phyloP scores from a whole-genome alignment of 2,888 invertebrate genomes.

The Melieria crassipennis region DNA sequence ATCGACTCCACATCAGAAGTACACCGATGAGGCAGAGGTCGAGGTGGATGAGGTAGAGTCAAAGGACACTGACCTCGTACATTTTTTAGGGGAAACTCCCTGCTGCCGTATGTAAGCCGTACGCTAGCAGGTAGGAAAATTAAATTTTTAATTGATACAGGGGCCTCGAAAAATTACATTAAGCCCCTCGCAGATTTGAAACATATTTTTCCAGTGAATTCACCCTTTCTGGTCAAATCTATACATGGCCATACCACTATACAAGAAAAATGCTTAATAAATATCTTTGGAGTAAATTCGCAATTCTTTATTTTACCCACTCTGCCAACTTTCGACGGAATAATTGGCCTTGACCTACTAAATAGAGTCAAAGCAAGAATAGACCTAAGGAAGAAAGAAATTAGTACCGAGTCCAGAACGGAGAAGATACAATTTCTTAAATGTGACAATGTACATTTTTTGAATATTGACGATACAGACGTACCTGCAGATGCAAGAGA shows the following conservation, averaged over 20 bases:
- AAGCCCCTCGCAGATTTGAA: slow-evolving; percentile 28
- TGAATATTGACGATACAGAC: slow-evolving; percentile 8
- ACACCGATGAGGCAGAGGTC: too few relatives aligned
- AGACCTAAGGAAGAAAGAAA: slow-evolving; percentile 23
- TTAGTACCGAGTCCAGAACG: slow-evolving; percentile 20
- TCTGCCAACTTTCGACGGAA: slow-evolving; percentile 25
- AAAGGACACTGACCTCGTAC: too few relatives aligned
- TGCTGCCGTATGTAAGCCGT: slow-evolving; percentile 33
- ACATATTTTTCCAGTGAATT: slow-evolving; percentile 19
- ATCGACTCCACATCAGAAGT: too few relatives aligned
- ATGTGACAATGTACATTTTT: slow-evolving; percentile 22
- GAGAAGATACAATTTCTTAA: slow-evolving; percentile 30
- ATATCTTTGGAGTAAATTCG: slow-evolving; percentile 31
- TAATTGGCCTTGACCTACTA: slow-evolving; percentile 33
- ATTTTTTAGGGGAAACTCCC: slow-evolving; percentile 40
- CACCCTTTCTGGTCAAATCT: too few relatives aligned
- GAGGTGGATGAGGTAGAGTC: too few relatives aligned
- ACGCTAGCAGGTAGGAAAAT: slow-evolving; percentile 31
- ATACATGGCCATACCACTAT: too few relatives aligned
- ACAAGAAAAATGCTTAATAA: slow-evolving; percentile 31
- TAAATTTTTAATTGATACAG: slow-evolving; percentile 36
- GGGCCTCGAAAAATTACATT: slow-evolving; percentile 40
- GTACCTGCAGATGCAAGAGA: slow-evolving; percentile 15
- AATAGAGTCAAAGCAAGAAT: slow-evolving; percentile 17
- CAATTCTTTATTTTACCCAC: slow-evolving; percentile 32